Base-by-base conservation (phyloP, 2,888 invertebrate species). In the Pachycephus smyrnensis region DNA sequence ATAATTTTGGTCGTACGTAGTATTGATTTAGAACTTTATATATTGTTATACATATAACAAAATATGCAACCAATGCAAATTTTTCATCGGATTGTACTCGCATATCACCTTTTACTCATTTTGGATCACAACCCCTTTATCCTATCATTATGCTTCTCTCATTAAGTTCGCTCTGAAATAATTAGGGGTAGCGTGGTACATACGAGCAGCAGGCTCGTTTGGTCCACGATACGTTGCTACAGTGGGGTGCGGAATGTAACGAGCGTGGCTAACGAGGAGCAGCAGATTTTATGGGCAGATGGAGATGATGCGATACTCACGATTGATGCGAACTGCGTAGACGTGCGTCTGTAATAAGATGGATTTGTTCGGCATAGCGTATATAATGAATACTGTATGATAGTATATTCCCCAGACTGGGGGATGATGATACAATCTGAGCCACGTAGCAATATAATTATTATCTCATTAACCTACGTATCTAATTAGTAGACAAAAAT, bases 261-360 rank as follows among this genome's bases (percentile, higher is more conserved):
- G 89, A 90, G 90, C 89, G 88, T 87, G 80, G 89, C 89, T 90
- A 90, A 90, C 90, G 90, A 90, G 90, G 87, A 88, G 83, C 87
- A 82, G 86, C 87, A 88, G 90, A 90, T 90, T 90, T 90, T 89
- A 90, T 87, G 89, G 88, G 84, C 90, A 89, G 89, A 90, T 89
- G 90, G 88, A 89, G 89, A 89, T 89, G 89, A 89, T 90, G 86
- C 89, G 88, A 88, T 88, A 88, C 88, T 80, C 87, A 85, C 88
- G 89, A 89, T 88, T 90, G 89, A 89, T 89, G 88, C 86, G 84
- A 76, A 82, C 78, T 32, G 71, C 71, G 32, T 71, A 33, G 71
- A 71, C 71, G 32, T 71, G 12, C 71, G 32, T 71, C 31, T 71
- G 31, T 71, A 71, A 31, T 71, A 71, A 71, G 31, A 71, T 71